Base-by-base conservation (phyloP, 1,140 invertebrate genomes). In the Leptoteleia sp. region DNA sequence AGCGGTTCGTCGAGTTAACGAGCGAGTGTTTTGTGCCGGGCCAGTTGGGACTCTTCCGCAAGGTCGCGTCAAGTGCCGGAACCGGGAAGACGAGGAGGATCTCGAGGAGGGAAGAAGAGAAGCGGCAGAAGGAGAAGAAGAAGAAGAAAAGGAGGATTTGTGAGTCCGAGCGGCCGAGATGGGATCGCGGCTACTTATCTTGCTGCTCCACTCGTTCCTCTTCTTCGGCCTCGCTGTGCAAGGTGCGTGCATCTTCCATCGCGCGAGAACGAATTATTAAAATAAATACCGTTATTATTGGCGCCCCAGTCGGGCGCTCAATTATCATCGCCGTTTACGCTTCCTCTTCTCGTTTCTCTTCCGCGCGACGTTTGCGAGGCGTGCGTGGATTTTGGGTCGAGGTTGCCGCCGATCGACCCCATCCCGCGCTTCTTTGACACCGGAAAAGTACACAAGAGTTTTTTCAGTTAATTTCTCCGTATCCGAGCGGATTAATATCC, bases 211-310 rank as follows among this genome's bases (percentile, higher is more conserved):
- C 38, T 65, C 72, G 45, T 42, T 85, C 11, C 27, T 81, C 22
- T 4, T 81, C 57, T 27, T 83, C 13, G 55, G 35, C 19, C 45
- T 83, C 33, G 35, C 42, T 59, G 42, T 47, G 11, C 64, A 73
- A 84, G 83, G 84, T 85, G 75, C 42, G 79, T 84, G 12, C 13
- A 54, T 57, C 47, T 57, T 12, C 13, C 33, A 48, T 22, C 22
- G 40, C 42, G 52, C 22, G 31, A 16, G 22, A 25, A 25, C 22
- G 52, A 72, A 68, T 62, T 52, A 52, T 57, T 54, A 73, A 45
- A 57, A 72, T 62, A 17, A 72, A 55, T 55, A 67, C 67, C 57
- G 68, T 68, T 71, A 65, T 62, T 62, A 55, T 25, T 31, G 40
- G 31, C 45, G 48, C 55, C 65, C 43, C 27, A 15, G 29, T 62